Evolutionary conservation across 2,888 invertebrate species (phyloP), one percentile per base, ranked within the genome.

Genomic region (Zelleria hepariella): DNA sequence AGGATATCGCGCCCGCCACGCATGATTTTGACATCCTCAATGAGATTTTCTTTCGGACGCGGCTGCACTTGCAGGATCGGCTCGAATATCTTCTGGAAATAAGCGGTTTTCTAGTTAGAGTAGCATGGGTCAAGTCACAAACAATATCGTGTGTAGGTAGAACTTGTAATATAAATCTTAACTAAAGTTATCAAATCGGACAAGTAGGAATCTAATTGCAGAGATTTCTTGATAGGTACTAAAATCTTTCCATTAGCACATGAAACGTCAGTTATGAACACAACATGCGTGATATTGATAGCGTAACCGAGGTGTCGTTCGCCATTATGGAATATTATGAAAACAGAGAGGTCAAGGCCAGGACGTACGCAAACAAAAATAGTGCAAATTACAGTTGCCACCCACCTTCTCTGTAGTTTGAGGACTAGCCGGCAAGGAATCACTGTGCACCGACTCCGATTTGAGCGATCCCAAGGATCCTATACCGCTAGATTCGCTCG

Each of bases 401-500:
- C 77, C 77, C 64, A 89, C 89, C 85, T 89, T 89, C 67, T 89
- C 89, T 74, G 87, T 86, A 64, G 86, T 86, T 68, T 89, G 89
- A 80, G 90, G 88, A 77, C 89, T 89, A 71, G 89, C 81, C 59
- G 90, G 88, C 63, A 89, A 73, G 23, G 87, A 87, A 73, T 84
- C 87, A 72, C 77, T 83, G 70, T 77, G 81, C 63, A 86, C 80
- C 57, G 88, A 90, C 75, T 88, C 89, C 58, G 84, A 83, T 75
- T 89, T 88, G 67, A 90, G 85, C 65, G 90, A 89, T 65, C 86
- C 89, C 67, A 91, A 74, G 67, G 91, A 91, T 68, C 91, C 89
- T 76, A 91, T 86, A 73, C 91, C 91, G 80, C 91, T 91, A 69
- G 91, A 91, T 77, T 91, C 91, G 72, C 91, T 91, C 70, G 87